These are phyloP conservation scores for Polia nebulosa DNA, from an alignment of 2,888 invertebrate species.

Conservation along the genomic window DNA sequence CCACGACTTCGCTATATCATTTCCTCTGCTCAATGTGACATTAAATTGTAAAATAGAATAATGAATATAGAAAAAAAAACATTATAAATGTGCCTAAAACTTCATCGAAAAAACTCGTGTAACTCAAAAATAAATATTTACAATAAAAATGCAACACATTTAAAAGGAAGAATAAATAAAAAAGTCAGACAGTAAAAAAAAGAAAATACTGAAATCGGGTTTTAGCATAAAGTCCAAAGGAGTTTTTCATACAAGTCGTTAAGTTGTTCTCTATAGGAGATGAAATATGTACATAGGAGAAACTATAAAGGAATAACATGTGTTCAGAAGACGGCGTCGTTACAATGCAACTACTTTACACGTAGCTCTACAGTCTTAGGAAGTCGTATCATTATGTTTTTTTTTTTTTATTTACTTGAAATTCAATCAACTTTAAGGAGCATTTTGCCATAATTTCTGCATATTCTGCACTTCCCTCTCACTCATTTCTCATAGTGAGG, in stretches of 20 bases:
- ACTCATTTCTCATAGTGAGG: no score
- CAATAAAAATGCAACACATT: slow-evolving; percentile 5
- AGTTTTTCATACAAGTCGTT: slow-evolving; percentile 20
- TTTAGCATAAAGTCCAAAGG: slow-evolving; percentile 48
- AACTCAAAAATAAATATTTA: background rate
- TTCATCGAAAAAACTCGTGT: slow-evolving; percentile 6
- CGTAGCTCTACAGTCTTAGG: slow-evolving; percentile 67
- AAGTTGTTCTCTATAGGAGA: slow-evolving; percentile 46
- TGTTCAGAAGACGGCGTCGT: slow-evolving; percentile 63
- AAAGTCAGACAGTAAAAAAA: slow-evolving; percentile 1
- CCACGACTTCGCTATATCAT: background rate
- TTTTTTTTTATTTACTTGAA: slow-evolving; percentile 6
- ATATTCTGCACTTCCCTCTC: no score
- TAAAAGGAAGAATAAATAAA: no score
- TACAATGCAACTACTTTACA: slow-evolving; percentile 60
- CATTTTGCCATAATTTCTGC: background rate
- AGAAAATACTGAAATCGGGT: slow-evolving; percentile 52
- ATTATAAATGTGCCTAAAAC: background rate
- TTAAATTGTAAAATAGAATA: background rate
- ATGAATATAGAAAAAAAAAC: background rate
- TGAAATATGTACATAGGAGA: slow-evolving; percentile 49
- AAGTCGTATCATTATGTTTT: slow-evolving; percentile 48
- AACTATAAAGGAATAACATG: slow-evolving; percentile 60
- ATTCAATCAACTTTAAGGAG: slow-evolving; percentile 25
- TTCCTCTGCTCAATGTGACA: background rate